These are phyloP conservation scores for Botia kubotai DNA, from an alignment of 2,797 vertebrate species.

Conservation along the genomic window DNA sequence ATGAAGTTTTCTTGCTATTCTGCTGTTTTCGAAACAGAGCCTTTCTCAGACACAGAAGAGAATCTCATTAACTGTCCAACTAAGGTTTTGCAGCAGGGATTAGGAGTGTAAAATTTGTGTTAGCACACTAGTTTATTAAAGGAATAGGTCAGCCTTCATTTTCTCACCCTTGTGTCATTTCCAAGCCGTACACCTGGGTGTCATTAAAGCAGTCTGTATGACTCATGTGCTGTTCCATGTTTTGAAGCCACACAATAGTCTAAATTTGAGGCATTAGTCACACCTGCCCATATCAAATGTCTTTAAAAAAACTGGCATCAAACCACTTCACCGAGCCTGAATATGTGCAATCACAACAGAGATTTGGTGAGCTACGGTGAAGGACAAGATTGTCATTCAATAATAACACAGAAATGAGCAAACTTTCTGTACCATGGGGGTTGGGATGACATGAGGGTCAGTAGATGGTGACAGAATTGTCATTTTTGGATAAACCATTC, in stretches of 20 bases:
- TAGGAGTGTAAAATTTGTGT: neutral
- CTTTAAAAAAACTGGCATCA: neutral
- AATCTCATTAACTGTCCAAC: neutral
- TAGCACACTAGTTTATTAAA: neutral
- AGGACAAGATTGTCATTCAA: neutral
- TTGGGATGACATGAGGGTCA: neutral
- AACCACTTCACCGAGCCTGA: neutral
- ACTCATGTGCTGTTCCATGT: neutral
- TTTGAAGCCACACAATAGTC: neutral
- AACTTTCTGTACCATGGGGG: neutral
- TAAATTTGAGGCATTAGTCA: neutral
- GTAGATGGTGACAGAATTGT: neutral
- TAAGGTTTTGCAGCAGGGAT: neutral
- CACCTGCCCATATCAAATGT: neutral
- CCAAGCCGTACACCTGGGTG: neutral
- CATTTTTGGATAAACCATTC: neutral
- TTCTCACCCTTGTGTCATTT: neutral
- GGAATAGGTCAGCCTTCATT: neutral
- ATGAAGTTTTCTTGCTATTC: conserved; percentile 3
- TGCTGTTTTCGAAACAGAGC: neutral
- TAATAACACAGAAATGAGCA: neutral
- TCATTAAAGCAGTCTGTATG: neutral
- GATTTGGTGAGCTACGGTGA: neutral
- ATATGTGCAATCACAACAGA: neutral
- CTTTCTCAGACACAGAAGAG: neutral